Conservation (phyloP, 2,797 vertebrate genomes). For the Tolypeutes matacus region DNA sequence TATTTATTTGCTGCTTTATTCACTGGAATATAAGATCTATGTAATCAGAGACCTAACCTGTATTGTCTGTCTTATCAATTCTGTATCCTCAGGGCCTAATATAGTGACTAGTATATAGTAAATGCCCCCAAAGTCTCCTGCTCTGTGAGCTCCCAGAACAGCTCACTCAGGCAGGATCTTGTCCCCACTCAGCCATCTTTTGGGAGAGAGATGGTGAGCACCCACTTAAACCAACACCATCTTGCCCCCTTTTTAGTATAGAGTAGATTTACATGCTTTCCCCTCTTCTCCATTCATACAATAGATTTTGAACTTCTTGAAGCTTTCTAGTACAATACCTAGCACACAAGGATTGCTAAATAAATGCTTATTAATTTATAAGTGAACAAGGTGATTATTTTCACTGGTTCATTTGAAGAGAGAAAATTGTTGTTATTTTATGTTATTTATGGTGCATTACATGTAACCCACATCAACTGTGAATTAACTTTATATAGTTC, state of each 20-base stretch:
- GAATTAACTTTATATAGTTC: constrained; percentile 6
- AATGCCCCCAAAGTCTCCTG: too few relatives aligned
- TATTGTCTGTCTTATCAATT: background rate
- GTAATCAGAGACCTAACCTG: background rate
- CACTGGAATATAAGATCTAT: background rate
- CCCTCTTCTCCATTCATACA: background rate
- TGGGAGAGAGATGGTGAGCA: too few relatives aligned
- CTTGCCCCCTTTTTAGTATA: background rate
- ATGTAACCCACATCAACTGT: background rate
- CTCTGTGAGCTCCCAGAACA: too few relatives aligned
- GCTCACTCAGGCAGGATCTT: too few relatives aligned
- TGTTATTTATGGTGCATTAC: background rate
- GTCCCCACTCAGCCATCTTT: too few relatives aligned
- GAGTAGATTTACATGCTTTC: background rate
- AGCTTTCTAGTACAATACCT: background rate
- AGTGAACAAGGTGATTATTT: background rate
- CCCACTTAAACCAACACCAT: too few relatives aligned
- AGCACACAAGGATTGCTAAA: background rate
- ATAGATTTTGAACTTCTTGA: background rate
- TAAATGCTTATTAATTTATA: constrained; percentile 22
- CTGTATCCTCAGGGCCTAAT: background rate
- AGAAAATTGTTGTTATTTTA: background rate
- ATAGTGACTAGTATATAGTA: background rate
- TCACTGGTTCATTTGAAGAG: constrained; percentile 13
- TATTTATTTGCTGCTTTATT: background rate